Evolutionary conservation across 2,113 vertebrate genomes (phyloP).

Genomic region (Dasyornis broadbenti): DNA sequence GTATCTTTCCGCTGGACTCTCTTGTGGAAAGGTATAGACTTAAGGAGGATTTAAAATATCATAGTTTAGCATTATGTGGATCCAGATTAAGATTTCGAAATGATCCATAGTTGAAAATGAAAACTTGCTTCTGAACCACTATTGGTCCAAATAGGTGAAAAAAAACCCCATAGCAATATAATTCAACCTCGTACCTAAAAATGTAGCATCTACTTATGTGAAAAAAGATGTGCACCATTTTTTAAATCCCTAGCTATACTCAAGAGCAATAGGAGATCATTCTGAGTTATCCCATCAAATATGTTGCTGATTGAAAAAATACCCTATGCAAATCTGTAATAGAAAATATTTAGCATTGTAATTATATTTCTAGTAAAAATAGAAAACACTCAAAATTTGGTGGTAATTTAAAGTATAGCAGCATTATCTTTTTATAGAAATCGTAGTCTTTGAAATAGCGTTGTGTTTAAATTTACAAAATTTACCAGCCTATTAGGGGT

Average conservation of each 20-base stretch:
- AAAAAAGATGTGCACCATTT: neutral
- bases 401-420: neutral
- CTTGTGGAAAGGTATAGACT: neutral
- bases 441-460: neutral
- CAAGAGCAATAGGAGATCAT: neutral
- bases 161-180: rapidly evolving
- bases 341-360: neutral
- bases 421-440: neutral
- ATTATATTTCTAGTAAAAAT: neutral
- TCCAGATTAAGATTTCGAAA: neutral
- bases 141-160: neutral
- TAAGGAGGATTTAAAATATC: neutral
- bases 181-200: neutral
- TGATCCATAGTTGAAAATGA: neutral
- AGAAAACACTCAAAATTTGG: neutral
- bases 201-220: neutral
- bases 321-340: neutral
- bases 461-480: neutral
- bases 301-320: neutral
- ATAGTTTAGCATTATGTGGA: neutral
- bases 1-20: neutral
- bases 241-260: neutral
- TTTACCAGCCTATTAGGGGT: neutral
- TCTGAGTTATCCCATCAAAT: neutral
- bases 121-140: neutral